Base-by-base conservation (phyloP, 2,888 invertebrate genomes). In the Tridacna gigas region DNA sequence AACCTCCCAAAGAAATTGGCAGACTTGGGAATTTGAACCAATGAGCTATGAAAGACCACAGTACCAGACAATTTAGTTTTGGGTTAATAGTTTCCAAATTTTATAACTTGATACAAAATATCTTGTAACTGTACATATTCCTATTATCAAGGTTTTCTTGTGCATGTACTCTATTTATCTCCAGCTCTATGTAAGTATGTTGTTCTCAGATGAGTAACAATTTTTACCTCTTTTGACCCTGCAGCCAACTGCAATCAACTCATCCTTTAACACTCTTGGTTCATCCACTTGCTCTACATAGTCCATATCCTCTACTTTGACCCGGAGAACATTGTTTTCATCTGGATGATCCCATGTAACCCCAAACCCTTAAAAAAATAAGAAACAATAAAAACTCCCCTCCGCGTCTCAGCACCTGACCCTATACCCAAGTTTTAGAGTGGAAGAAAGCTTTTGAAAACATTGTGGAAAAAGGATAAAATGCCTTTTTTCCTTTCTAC, bases 181-280 rank as follows among this genome's bases (percentile, higher is more conserved):
- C 51, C 51, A 18, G 18, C 51, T 18, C n/a, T n/a, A n/a, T n/a
- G n/a, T n/a, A n/a, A n/a, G n/a, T n/a, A n/a, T n/a, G n/a, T n/a
- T n/a, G 51, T 13, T 51, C 12, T 13, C 11, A 56, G 15, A 3
- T 11, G 5, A 56, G 20, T 11, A 3, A 56, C 2, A 9, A 63
- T 9, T 9, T 56, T 22, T 74, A 86, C 86, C 86, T 78, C 86
- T 69, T 83, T 47, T 80, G 18, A 86, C 82, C 7, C 78, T 65
- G 61, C 86, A 86, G 12, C 86, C 86, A 25, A 76, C 66, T 26
- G 82, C 82, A 63, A 86, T 83, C 48, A 86, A 13, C 28, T 86
- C 82, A 71, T 83, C 74, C 0, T 74, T 48, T 11, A 83, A 73
- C 18, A 83, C 20, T 11, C 83, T 74, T 12, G 79, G 83, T 20